Conservation (phyloP, 1,140 invertebrate genomes). For the Drosophila pseudoobscura region DNA sequence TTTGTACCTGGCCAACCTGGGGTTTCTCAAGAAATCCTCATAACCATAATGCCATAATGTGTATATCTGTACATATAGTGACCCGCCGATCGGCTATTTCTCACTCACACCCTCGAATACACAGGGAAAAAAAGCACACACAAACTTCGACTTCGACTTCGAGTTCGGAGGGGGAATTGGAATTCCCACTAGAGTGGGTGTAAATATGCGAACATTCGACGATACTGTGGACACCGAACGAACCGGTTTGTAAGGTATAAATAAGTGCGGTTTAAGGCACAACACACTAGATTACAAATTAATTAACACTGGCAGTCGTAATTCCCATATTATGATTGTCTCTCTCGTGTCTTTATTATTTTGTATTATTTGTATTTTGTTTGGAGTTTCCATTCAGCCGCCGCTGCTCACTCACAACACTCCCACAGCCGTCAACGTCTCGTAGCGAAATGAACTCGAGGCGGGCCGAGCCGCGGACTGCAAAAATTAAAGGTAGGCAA, state of each 20-base stretch:
- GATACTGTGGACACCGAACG: constrained; percentile 7
- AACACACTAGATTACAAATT: constrained; percentile 43
- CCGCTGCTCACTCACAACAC: not conserved
- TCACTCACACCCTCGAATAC: not conserved
- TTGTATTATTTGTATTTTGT: not conserved
- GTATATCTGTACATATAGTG: not conserved
- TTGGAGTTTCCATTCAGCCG: constrained; percentile 10
- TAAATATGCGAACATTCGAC: constrained; percentile 22
- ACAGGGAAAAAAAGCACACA: not conserved
- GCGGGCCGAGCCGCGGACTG: not conserved
- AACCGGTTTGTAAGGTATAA: constrained; percentile 29
- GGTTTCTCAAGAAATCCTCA: constrained; percentile 36
- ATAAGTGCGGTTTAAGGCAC: constrained; percentile 13
- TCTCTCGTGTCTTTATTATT: not conserved
- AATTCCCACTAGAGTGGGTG: constrained; percentile 37
- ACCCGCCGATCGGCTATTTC: not conserved
- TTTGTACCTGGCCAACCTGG: no score
- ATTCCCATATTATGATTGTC: constrained; percentile 16
- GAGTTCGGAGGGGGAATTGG: constrained; percentile 22
- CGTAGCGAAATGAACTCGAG: constrained; percentile 14
- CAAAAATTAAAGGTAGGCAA: not conserved
- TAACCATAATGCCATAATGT: constrained; percentile 4
- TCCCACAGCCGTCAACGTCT: constrained; percentile 27
- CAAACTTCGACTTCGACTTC: constrained; percentile 1
- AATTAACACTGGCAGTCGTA: constrained; percentile 38